Conservation (phyloP, 2,113 vertebrate genomes). For the Chlamydotis undulata region DNA sequence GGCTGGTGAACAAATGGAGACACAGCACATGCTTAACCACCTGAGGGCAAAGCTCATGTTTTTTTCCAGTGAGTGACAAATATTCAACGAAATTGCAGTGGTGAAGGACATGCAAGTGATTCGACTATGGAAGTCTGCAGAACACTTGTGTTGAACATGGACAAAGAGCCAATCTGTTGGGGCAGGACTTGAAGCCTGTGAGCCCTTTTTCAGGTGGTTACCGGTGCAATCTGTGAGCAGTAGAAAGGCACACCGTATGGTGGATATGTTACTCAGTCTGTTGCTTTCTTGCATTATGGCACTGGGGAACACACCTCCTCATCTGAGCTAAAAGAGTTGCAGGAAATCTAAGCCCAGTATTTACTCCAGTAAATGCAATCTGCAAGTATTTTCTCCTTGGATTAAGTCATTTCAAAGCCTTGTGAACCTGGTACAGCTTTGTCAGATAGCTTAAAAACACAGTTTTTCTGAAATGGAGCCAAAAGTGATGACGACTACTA, state of each 20-base stretch:
- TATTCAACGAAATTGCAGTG: fast-evolving
- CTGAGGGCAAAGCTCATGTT: background rate
- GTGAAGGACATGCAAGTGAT: background rate
- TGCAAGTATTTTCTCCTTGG: background rate
- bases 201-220: background rate
- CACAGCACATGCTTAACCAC: background rate
- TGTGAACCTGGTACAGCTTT: background rate
- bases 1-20: background rate
- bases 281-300: background rate
- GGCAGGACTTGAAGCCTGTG: background rate
- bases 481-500: background rate
- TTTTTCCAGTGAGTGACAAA: background rate
- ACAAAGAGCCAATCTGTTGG: fast-evolving
- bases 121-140: background rate
- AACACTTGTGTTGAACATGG: background rate
- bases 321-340: background rate
- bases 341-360: background rate
- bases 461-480: background rate
- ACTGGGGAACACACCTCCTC: background rate
- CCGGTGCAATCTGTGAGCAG: background rate
- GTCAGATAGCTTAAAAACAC: background rate
- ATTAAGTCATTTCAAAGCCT: background rate
- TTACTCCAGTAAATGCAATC: background rate
- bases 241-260: fast-evolving
- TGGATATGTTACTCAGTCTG: no score